Conservation (phyloP, 2,797 vertebrate species). For the Microctenopoma lineatum region DNA sequence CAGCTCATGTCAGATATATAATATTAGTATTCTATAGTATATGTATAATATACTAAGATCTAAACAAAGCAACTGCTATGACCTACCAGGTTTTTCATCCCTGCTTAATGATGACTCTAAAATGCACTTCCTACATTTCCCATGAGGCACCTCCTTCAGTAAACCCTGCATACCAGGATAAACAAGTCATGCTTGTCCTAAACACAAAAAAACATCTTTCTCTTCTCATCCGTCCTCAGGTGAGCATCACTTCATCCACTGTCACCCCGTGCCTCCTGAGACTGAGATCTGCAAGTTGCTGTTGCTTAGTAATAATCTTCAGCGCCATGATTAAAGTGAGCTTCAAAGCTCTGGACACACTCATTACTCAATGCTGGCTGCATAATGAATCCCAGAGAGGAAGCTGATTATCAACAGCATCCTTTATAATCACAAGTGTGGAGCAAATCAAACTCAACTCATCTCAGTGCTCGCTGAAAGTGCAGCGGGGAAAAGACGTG, state of each 20-base stretch:
- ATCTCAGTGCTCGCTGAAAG: constrained; percentile 8
- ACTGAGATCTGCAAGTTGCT: constrained; percentile 74
- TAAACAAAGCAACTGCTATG: no score
- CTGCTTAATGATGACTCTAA: no score
- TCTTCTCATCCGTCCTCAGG: constrained; percentile 23
- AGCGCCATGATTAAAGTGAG: constrained; percentile 83
- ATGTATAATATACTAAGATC: no score
- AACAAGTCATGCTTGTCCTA: no score
- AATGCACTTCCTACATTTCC: no score
- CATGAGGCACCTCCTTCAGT: no score
- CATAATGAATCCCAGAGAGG: constrained; percentile 85
- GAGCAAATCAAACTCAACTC: constrained; percentile 35
- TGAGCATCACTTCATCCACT: constrained; percentile 31
- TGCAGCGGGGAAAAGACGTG: no score
- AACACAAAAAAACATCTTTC: not conserved
- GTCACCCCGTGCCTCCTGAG: constrained; percentile 66
- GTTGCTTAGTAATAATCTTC: constrained; percentile 86
- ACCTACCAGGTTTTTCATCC: no score
- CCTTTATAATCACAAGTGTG: constrained; percentile 62
- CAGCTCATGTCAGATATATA: no score
- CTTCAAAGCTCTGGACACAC: constrained; percentile 85
- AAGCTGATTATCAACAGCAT: constrained; percentile 79
- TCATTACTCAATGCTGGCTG: constrained; percentile 82
- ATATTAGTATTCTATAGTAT: no score
- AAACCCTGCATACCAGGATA: no score